Evolutionary conservation across 2,888 invertebrate species (phyloP).

Genomic region (Hyposoter didymator): DNA sequence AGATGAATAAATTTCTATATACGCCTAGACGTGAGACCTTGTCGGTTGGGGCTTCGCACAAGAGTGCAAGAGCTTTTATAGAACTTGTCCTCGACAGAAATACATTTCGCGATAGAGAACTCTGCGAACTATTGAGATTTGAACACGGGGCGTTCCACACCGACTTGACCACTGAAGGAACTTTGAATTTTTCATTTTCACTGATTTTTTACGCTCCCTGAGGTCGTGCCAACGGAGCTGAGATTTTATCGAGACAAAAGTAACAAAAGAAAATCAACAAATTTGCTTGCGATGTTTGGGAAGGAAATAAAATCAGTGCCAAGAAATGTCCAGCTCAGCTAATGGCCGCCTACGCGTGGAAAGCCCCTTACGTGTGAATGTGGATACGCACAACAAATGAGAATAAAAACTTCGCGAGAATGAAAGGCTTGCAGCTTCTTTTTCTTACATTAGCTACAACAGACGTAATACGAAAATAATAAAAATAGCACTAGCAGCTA

Average conservation of each 20-base stretch:
- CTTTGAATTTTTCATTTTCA: background rate
- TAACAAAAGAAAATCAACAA: too few species aligned
- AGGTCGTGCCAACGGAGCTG: too few species aligned
- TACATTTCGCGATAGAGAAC: conserved; percentile 50
- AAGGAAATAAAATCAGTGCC: too few species aligned
- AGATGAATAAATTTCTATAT: conserved; percentile 2
- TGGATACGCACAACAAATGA: conserved; percentile 1
- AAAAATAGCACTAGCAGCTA: conserved; percentile 57
- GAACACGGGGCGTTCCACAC: background rate
- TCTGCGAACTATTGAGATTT: background rate
- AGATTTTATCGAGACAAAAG: too few species aligned
- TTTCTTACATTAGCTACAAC: conserved; percentile 9
- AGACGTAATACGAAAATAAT: conserved; percentile 60
- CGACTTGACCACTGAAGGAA: background rate
- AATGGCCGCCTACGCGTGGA: background rate
- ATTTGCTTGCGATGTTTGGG: too few species aligned
- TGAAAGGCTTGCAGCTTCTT: background rate
- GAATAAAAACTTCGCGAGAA: background rate
- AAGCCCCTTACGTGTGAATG: background rate
- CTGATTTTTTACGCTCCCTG: background rate
- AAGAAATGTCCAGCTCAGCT: too few species aligned
- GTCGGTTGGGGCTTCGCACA: conserved; percentile 30
- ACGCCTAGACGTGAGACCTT: conserved; percentile 18
- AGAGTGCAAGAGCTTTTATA: conserved; percentile 34
- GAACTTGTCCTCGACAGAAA: conserved; percentile 62